phyloP scores from a whole-genome alignment of 30 jellyfish, hydroid and myxozoan species.

The Aurelia sp. region DNA sequence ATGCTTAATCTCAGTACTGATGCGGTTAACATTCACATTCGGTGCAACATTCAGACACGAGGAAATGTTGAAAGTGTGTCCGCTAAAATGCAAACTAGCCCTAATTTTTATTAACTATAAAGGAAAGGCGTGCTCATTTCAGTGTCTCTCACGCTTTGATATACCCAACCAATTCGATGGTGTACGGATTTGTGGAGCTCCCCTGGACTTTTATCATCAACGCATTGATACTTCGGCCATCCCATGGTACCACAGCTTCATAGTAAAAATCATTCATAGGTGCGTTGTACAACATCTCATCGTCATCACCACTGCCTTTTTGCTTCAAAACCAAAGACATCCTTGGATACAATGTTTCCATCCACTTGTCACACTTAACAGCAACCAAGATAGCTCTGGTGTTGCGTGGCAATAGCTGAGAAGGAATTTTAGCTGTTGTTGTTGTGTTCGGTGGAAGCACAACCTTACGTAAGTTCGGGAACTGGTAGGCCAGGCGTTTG shows the following conservation, averaged over 20 bases:
- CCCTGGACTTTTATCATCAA: constrained; percentile 23
- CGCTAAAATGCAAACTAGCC: too few relatives aligned
- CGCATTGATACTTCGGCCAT: not conserved
- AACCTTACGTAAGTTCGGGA: constrained; percentile 3
- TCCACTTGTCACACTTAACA: constrained; percentile 40
- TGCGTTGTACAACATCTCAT: constrained; percentile 12
- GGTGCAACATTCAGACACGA: too few relatives aligned
- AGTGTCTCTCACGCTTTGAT: not conserved
- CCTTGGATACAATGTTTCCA: not conserved
- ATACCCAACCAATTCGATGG: constrained; percentile 33
- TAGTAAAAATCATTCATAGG: constrained; percentile 22
- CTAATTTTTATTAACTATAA: too few relatives aligned
- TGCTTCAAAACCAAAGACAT: constrained; percentile 9
- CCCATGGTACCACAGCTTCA: constrained; percentile 43
- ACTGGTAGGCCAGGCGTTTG: constrained; percentile 9
- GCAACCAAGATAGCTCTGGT: constrained; percentile 46
- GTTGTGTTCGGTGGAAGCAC: not conserved
- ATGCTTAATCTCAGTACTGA: too few relatives aligned
- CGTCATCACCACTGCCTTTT: constrained; percentile 28
- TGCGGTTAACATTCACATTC: too few relatives aligned
- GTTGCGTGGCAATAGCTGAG: constrained; percentile 21
- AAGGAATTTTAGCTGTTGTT: not conserved
- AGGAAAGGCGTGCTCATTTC: too few relatives aligned
- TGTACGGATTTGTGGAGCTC: constrained; percentile 14
- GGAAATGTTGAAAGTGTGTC: too few relatives aligned